Conservation (phyloP, 2,888 invertebrate genomes). For the Eilema griseolum region DNA sequence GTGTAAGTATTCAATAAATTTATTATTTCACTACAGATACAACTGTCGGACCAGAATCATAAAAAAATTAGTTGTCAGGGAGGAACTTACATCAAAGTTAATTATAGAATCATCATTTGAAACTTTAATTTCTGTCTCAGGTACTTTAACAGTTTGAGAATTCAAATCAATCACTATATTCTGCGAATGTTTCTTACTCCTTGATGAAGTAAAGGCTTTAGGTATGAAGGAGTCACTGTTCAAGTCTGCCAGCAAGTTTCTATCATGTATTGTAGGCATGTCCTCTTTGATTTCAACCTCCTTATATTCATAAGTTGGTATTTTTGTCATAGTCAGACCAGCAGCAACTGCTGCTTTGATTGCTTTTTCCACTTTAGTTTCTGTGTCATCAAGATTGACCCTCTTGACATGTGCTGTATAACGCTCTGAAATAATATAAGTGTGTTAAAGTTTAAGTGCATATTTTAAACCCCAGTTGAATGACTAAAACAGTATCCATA, state of each 20-base stretch:
- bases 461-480: neutral
- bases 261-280: slow-evolving; percentile 85
- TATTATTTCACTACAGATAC: neutral
- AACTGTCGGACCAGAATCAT: neutral
- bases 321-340: slow-evolving; percentile 82
- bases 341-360: slow-evolving; percentile 84
- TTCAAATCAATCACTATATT: slow-evolving; percentile 92
- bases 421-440: slow-evolving; percentile 56
- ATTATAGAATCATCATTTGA: slow-evolving; percentile 88
- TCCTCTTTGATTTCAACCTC: slow-evolving; percentile 82
- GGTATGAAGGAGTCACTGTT: slow-evolving; percentile 90
- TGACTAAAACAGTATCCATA: neutral
- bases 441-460: neutral
- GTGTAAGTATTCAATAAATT: too few species aligned
- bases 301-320: slow-evolving; percentile 83
- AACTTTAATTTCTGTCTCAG: slow-evolving; percentile 82
- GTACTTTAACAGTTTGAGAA: slow-evolving; percentile 90
- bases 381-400: slow-evolving; percentile 75
- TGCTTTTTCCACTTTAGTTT: slow-evolving; percentile 79
- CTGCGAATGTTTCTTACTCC: slow-evolving; percentile 88
- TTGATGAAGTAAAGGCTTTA: slow-evolving; percentile 86
- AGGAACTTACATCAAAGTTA: slow-evolving; percentile 88
- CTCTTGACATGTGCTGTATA: slow-evolving; percentile 53
- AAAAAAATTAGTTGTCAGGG: neutral
- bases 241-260: slow-evolving; percentile 89